A percentile compares a stretch with the other conserved stretches of the same genome.
Evolutionary conservation across 35 echinoderm and acorn worm species (phyloP).

Genomic region (Apostichopus californicus): DNA sequence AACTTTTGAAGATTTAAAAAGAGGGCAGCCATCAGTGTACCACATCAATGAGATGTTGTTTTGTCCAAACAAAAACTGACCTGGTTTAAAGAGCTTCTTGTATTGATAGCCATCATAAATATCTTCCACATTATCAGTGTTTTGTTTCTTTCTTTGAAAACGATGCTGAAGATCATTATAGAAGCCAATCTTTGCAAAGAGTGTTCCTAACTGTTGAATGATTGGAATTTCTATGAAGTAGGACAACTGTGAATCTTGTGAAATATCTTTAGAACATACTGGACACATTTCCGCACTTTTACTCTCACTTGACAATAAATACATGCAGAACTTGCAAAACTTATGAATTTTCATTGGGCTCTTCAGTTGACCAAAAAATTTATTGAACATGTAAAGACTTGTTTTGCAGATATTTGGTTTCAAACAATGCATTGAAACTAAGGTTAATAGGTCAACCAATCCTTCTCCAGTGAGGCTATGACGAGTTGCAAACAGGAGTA

Average conservation of each 20-base stretch:
- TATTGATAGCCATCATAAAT: constrained; percentile 44
- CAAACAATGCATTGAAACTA: background rate
- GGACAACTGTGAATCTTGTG: background rate
- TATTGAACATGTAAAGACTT: background rate
- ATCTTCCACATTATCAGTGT: constrained; percentile 29
- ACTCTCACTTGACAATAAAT: background rate
- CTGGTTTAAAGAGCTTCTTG: background rate
- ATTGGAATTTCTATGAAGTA: constrained; percentile 41
- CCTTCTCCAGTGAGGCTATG: background rate
- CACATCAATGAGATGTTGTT: constrained; percentile 45
- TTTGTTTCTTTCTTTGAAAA: constrained; percentile 27
- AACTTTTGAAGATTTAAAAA: constrained; percentile 42
- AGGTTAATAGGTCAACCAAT: constrained; percentile 7
- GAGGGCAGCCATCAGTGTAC: constrained; percentile 28
- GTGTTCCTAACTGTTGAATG: background rate
- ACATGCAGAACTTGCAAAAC: background rate
- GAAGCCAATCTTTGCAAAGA: background rate
- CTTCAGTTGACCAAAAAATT: background rate
- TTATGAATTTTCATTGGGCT: background rate
- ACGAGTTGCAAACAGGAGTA: background rate
- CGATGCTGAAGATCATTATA: background rate
- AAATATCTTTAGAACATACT: background rate
- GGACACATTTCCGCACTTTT: constrained; percentile 27
- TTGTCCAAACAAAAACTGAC: background rate
- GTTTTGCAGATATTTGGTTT: constrained; percentile 6